These are phyloP conservation scores for Hermaeophaga mercurialis DNA, from an alignment of 2,888 invertebrate species.

Conservation along the genomic window DNA sequence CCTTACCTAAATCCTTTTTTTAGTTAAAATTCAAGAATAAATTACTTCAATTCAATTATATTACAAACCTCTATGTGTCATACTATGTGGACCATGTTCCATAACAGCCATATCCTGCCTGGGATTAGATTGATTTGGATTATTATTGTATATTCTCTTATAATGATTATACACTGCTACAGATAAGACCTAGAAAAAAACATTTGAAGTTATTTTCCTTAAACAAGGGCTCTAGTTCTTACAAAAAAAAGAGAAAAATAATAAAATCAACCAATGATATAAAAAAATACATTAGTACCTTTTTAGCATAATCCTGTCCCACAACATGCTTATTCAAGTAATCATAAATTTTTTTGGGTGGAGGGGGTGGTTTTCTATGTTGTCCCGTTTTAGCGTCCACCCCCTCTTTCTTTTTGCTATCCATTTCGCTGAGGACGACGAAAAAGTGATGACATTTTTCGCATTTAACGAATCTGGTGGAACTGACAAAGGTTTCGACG, in stretches of 20 bases:
- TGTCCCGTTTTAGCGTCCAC: slow-evolving; percentile 72
- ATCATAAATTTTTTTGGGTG: slow-evolving; percentile 95
- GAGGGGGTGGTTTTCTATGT: slow-evolving; percentile 87
- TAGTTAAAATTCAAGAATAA: too few relatives aligned
- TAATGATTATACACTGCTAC: slow-evolving; percentile 99
- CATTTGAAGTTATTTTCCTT: too few relatives aligned
- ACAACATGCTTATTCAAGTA: slow-evolving; percentile 96
- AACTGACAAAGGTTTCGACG: slow-evolving; percentile 96
- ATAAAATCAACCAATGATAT: not conserved
- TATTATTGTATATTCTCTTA: slow-evolving; percentile 94
- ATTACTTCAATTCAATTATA: not conserved
- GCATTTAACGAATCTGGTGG: slow-evolving; percentile 93
- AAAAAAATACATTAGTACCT: slow-evolving; percentile 55
- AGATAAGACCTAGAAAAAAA: slow-evolving; percentile 79
- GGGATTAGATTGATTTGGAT: slow-evolving; percentile 60
- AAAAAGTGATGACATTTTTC: slow-evolving; percentile 98
- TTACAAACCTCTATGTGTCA: slow-evolving; percentile 72
- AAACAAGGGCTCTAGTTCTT: not conserved
- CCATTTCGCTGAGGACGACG: slow-evolving; percentile 91
- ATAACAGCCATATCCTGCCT: slow-evolving; percentile 62
- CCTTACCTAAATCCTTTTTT: too few relatives aligned
- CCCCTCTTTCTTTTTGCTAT: slow-evolving; percentile 88
- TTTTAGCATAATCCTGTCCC: slow-evolving; percentile 97
- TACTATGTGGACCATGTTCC: slow-evolving; percentile 70
- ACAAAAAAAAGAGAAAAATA: not conserved